Evolutionary conservation across 2,797 vertebrate species (phyloP), one percentile per base, ranked within the genome.

Genomic region (Crocidura indochinensis): DNA sequence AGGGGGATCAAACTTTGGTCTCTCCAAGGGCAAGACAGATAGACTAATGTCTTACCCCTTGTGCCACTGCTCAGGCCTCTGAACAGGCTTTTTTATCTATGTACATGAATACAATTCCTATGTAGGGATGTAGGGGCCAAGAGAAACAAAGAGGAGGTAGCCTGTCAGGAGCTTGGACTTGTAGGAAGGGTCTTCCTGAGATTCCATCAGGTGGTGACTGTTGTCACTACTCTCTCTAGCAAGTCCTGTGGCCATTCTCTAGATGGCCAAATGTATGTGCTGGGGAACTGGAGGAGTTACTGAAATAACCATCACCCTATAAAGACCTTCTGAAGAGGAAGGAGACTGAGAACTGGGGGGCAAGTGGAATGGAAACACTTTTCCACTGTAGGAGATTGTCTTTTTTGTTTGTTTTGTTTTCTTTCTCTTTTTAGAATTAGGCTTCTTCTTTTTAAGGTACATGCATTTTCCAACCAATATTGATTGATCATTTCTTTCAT

Each of bases 401-500:
- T 65, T 8, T 11, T 78, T 12, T 31, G 27, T 1, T 10, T 53
- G 38, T 38, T 38, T 38, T 38, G 38, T 38, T 53, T 53, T 12
- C 12, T 10, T 53, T 53, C 17, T 53, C 51, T 17, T 53, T 17
- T 53, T 53, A 17, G 24, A 10, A 5, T 22, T 38, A 64, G 38
- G 26, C 27, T 22, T 9, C 3, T 2, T 12, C 10, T 77, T 20
- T 56, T 64, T 12, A 5, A 14, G 69, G 56, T 10, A 51, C 12
- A 20, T 80, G 12, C 6, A 22, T 71, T 47, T 24, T 14, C n/a
- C 11, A 62, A 7, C 31, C 38, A n/a, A 17, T 26, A 20, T 29
- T 46, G 10, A 49, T 56, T 38, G 19, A 83, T 47, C 46, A 24
- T 65, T 69, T 85, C 80, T 86, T 90, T 67, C 56, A 44, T 82